Evolutionary conservation across 2,888 invertebrate genomes (phyloP), one percentile per base, ranked within the genome.

Genomic region (Drosophila prolongata): DNA sequence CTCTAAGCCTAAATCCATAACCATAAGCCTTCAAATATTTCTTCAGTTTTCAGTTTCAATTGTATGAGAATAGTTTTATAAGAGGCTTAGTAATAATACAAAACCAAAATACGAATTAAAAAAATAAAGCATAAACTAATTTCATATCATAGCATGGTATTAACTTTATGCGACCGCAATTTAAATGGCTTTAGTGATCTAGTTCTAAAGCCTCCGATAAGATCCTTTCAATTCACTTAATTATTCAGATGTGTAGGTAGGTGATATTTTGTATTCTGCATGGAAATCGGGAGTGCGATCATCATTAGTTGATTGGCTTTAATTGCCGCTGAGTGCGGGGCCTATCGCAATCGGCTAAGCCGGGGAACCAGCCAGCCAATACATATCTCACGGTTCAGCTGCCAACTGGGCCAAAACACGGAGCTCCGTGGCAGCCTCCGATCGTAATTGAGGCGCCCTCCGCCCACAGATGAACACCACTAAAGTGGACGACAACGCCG

Each of bases 361-460:
- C 61, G 50, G 44, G 72, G 37, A 59, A 38, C 38, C 54, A 75
- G 54, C 49, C 50, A 50, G 57, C 58, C 52, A 59, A 71, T 53
- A 57, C 61, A 74, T 64, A 90, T 90, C 89, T 90, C 77, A 84
- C 76, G 82, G 80, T 79, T 67, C 76, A 77, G 53, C 65, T 59
- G 49, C 43, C 80, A 89, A 88, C 77, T 89, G 77, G 86, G 89
- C 73, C 79, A 85, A 78, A 49, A 19, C 35, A 16, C 69, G 65
- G 83, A 64, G 62, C 44, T 19, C 43, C 9, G 9, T n/a, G 52
- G 46, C 75, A 77, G 79, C 77, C 79, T 85, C 86, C 88, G 56
- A 80, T 79, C 75, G 78, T 87, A 83, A 89, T 89, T 87, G 89
- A 76, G 56, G 47, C 30, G 34, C 47, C 34, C 38, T 57, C 57